Percentiles rank a stretch among this genome's conserved stretches.
These are phyloP conservation scores for Oncopeltus fasciatus DNA, from an alignment of 1,140 invertebrate genomes.

Conservation along the genomic window DNA sequence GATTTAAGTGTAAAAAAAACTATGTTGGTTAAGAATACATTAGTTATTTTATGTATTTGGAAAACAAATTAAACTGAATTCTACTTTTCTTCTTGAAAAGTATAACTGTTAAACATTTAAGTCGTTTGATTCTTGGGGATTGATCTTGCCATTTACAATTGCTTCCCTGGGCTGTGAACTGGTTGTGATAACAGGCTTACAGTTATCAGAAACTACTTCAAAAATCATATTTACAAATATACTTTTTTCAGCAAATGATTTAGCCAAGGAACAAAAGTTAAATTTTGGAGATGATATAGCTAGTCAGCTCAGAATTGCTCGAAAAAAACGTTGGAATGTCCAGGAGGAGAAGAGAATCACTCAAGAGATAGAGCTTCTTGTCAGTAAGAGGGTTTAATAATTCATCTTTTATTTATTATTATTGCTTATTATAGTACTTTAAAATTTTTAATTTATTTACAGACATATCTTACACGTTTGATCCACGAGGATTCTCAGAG, in stretches of 20 bases:
- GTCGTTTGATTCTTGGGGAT: too few species aligned
- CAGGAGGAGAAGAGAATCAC: constrained; percentile 85
- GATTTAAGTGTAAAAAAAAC: too few species aligned
- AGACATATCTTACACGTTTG: constrained; percentile 77
- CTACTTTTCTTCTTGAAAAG: too few species aligned
- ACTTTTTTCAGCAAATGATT: constrained; percentile 66
- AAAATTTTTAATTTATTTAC: constrained; percentile 31
- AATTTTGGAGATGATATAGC: constrained; percentile 98
- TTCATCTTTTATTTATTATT: not conserved
- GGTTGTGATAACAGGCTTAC: too few species aligned
- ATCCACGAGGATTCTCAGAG: constrained; percentile 69
- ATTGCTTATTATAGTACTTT: not conserved
- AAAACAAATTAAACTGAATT: too few species aligned
- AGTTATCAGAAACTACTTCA: too few species aligned
- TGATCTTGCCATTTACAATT: too few species aligned
- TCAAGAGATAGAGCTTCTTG: constrained; percentile 68
- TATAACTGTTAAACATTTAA: too few species aligned
- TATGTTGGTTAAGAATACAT: too few species aligned
- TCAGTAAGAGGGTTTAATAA: constrained; percentile 5
- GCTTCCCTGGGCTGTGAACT: too few species aligned
- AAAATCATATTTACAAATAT: too few species aligned
- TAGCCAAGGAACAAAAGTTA: constrained; percentile 82
- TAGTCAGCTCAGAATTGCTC: constrained; percentile 66
- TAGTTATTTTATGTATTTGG: too few species aligned
- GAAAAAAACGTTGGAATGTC: constrained; percentile 81